Percentiles rank a stretch among this genome's conserved stretches.
These are phyloP conservation scores for Atta cephalotes DNA, from an alignment of 1,140 invertebrate genomes.

Conservation along the genomic window DNA sequence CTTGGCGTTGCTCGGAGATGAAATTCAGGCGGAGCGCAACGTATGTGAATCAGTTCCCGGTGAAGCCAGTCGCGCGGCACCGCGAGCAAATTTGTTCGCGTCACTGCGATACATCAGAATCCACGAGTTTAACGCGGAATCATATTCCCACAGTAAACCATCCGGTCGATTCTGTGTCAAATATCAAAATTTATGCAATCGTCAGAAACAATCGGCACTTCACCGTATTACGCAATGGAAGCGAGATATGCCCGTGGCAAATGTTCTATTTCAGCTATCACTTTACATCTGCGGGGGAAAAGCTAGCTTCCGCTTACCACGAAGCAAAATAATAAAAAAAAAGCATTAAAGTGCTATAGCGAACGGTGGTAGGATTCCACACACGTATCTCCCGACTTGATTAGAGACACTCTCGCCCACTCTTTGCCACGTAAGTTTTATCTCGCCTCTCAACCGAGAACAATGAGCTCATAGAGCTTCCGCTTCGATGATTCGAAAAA, in stretches of 20 bases:
- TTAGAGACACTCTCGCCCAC: slow-evolving; percentile 55
- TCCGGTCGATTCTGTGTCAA: background rate
- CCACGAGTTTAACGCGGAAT: slow-evolving; percentile 18
- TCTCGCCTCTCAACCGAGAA: slow-evolving; percentile 56
- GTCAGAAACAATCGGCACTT: slow-evolving; percentile 7
- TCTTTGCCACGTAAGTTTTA: slow-evolving; percentile 46
- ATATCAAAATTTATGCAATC: slow-evolving; percentile 38
- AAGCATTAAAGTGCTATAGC: background rate
- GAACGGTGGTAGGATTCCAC: slow-evolving; percentile 31
- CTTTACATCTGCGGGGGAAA: background rate
- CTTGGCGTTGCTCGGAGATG: slow-evolving; percentile 32
- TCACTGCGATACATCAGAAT: slow-evolving; percentile 27
- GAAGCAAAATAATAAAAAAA: slow-evolving; percentile 35
- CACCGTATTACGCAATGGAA: background rate
- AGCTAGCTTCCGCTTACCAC: slow-evolving; percentile 1
- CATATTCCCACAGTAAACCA: background rate
- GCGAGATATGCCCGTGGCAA: slow-evolving; percentile 9
- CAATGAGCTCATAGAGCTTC: slow-evolving; percentile 61
- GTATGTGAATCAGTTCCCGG: slow-evolving; percentile 40
- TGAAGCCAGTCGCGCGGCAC: background rate
- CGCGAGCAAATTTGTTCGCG: slow-evolving; percentile 38
- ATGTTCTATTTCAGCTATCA: slow-evolving; percentile 3
- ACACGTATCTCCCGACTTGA: slow-evolving; percentile 59
- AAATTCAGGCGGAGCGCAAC: slow-evolving; percentile 42
- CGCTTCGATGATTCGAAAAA: slow-evolving; percentile 58